These are phyloP conservation scores for Cataglyphis altisquamis DNA, from an alignment of 2,888 invertebrate genomes.

Conservation along the genomic window DNA sequence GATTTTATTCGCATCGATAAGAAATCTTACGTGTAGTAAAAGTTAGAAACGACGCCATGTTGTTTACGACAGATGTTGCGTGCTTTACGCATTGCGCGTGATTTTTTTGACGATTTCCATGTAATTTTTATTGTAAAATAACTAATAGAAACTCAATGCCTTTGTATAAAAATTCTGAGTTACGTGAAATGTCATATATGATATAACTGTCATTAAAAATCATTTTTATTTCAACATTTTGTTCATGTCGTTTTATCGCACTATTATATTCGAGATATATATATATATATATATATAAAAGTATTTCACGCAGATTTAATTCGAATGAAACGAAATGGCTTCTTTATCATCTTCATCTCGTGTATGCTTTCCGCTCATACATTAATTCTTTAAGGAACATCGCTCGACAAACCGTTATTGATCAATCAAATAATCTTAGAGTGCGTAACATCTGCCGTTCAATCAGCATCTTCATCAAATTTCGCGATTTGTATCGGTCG, in stretches of 20 bases:
- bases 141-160: not conserved
- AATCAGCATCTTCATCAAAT: slow-evolving; percentile 33
- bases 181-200: slow-evolving; percentile 9
- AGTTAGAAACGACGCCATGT: slow-evolving; percentile 9
- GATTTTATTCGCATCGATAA: slow-evolving; percentile 44
- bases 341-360: slow-evolving; percentile 29
- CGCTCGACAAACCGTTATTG: slow-evolving; percentile 32
- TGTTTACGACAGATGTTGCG: slow-evolving; percentile 19
- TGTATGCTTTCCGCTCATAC: not conserved
- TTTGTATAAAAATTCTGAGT: not conserved
- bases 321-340: slow-evolving; percentile 28
- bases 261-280: not conserved
- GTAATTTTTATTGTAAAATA: not conserved
- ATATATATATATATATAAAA: not conserved
- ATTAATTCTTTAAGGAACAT: slow-evolving; percentile 20
- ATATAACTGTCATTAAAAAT: not conserved
- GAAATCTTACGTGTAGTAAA: slow-evolving; percentile 24
- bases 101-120: not conserved
- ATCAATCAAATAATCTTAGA: slow-evolving; percentile 36
- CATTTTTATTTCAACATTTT: slow-evolving; percentile 20
- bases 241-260: not conserved
- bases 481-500: slow-evolving; percentile 68
- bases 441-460: slow-evolving; percentile 37
- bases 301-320: slow-evolving; percentile 1
- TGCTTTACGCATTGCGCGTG: slow-evolving; percentile 30